A percentile compares a stretch with the other conserved stretches of the same genome.
Conservation (phyloP, 2,113 vertebrate genomes). For the Murina feae region DNA sequence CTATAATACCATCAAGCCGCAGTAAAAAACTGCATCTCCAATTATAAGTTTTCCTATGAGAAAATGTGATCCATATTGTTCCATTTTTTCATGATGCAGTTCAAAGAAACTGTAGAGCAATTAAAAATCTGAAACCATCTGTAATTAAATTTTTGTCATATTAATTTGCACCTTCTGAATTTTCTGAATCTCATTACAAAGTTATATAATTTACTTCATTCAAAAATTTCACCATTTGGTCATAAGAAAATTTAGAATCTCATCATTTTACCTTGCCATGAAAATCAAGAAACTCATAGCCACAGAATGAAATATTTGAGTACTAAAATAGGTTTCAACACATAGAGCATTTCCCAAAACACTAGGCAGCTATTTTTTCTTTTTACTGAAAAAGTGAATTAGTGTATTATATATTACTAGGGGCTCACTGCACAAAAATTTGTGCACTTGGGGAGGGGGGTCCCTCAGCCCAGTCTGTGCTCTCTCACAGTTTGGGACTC, state of each 20-base stretch:
- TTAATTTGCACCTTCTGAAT: not conserved
- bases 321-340: not conserved
- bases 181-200: not conserved
- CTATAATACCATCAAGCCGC: not conserved
- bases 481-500: too few relatives aligned
- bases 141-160: not conserved
- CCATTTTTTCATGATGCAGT: not conserved
- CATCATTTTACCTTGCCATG: not conserved
- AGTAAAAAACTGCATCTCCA: not conserved
- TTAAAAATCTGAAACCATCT: not conserved
- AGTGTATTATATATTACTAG: not conserved
- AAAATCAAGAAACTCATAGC: not conserved
- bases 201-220: not conserved
- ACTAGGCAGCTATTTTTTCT: not conserved
- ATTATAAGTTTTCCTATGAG: not conserved
- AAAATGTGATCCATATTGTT: not conserved
- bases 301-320: not conserved
- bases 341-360: not conserved
- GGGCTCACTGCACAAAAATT: too few relatives aligned
- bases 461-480: too few relatives aligned
- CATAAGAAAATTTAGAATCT: not conserved
- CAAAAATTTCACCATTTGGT: not conserved
- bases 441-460: too few relatives aligned
- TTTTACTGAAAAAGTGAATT: not conserved
- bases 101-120: not conserved